Base-by-base conservation (phyloP, 2,113 vertebrate species). In the Zapus hudsonius region DNA sequence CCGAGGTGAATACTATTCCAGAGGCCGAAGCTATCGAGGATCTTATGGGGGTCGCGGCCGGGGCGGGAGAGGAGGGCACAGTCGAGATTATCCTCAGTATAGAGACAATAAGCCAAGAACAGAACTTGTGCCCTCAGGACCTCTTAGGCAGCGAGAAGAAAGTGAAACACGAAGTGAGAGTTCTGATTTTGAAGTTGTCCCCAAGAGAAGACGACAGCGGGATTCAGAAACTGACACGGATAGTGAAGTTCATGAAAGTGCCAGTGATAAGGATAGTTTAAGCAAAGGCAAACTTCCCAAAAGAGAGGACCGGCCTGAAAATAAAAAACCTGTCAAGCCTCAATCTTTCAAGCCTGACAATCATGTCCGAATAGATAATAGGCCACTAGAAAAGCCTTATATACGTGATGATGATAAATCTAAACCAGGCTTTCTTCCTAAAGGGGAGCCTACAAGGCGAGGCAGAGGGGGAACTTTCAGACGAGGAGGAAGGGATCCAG, bases 131-230 rank as follows among this genome's bases (percentile, higher is more conserved):
- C 97, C 98, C 90, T 93, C 97, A 0, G 98, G 97, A 10, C 98
- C 99, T 64, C 97, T 97, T 38, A 98, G 99, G 61, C 99, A 99
- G 90, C 97, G 99, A 55, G 99, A 99, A 92, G 99, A 99, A 97
- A 99, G 99, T 10, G 99, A 99, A 97, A 99, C 99, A 0, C 99
- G 99, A 29, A 99, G 99, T 12, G 99, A 99, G 97, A 99, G 99
- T 96, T 99, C 99, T 0, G 99, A 99, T 97, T 99, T 99, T 95
- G 99, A 99, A 96, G 99, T 99, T 1, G 98, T 99, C 92, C 99
- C 99, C 2, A 99, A 99, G 93, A 98, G 99, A 7, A 97, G 99
- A 13, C 97, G 99, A 1, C 98, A 99, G 57, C 98, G 99, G 0
- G 99, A 99, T 66, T 99, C 99, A 0, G 99, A 99, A 97, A 99